These are phyloP conservation scores for Gephyroberyx darwinii DNA, from an alignment of 2,797 vertebrate genomes.

Conservation along the genomic window DNA sequence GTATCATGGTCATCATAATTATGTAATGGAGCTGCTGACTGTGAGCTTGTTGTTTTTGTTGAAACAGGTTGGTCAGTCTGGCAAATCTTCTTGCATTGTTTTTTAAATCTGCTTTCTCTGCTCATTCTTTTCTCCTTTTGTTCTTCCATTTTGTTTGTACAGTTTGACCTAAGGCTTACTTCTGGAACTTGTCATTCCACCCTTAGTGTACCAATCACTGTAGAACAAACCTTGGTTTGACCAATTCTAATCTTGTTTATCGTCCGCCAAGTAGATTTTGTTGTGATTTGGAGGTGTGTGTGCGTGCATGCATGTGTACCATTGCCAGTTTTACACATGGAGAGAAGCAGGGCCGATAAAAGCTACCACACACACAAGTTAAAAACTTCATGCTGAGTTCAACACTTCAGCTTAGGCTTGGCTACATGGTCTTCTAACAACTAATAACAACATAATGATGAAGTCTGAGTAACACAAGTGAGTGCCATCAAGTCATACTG, in stretches of 20 bases:
- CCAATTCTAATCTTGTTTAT: conserved; percentile 25
- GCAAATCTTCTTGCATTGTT: background rate
- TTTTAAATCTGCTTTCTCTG: background rate
- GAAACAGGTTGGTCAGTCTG: too few species aligned
- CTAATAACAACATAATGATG: too few species aligned
- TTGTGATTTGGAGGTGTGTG: conserved; percentile 40
- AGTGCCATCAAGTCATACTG: too few species aligned
- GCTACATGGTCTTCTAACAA: too few species aligned
- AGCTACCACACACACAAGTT: too few species aligned
- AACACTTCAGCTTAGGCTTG: conserved; percentile 1
- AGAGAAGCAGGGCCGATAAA: too few species aligned
- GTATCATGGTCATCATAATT: too few species aligned
- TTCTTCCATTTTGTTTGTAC: background rate
- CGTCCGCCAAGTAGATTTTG: conserved; percentile 29
- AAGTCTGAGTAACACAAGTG: too few species aligned
- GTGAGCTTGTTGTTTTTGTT: too few species aligned
- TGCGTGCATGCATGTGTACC: conserved; percentile 3
- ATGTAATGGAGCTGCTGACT: too few species aligned
- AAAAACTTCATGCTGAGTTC: background rate
- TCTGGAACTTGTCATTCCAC: conserved; percentile 11
- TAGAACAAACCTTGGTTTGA: conserved; percentile 46
- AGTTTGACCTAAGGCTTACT: conserved; percentile 10
- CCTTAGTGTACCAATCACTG: conserved; percentile 33
- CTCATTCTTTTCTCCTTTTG: too few species aligned
- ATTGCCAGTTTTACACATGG: background rate